Percentiles rank a stretch among this genome's conserved stretches.
phyloP scores from a whole-genome alignment of 1,140 invertebrate genomes.

The Lanistes nyassanus region DNA sequence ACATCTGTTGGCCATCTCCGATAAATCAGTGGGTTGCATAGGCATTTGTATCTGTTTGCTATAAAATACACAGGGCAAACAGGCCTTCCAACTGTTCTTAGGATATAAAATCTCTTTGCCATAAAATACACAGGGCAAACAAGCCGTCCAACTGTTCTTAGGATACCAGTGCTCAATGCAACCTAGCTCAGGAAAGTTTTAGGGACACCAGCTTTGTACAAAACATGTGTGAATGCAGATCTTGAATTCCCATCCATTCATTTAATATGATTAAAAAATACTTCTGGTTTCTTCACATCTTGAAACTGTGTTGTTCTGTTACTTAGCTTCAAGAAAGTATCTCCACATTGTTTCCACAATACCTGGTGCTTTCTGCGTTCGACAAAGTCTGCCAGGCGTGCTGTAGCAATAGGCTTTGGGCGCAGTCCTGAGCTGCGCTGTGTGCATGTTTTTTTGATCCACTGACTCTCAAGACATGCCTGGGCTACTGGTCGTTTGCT shows the following conservation, averaged over 20 bases:
- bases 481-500: conserved; percentile 58
- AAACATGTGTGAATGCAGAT: not conserved
- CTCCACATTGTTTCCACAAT: not conserved
- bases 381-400: conserved; percentile 57
- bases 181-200: not conserved
- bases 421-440: conserved; percentile 39
- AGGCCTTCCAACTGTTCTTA: too few relatives aligned
- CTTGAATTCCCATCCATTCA: not conserved
- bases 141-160: too few relatives aligned
- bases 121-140: too few relatives aligned
- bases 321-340: not conserved
- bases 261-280: not conserved
- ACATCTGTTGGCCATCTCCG: too few relatives aligned
- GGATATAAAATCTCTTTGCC: too few relatives aligned
- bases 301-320: not conserved
- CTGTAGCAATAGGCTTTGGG: conserved; percentile 55
- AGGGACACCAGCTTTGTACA: not conserved
- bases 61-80: too few relatives aligned
- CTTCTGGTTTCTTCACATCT: too few relatives aligned
- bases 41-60: too few relatives aligned
- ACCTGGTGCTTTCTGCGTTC: conserved; percentile 57
- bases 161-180: too few relatives aligned
- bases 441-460: conserved; percentile 53
- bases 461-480: conserved; percentile 53
- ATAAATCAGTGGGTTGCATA: too few relatives aligned